These are phyloP conservation scores for Sebastolobus altivelis DNA, from an alignment of 2,797 vertebrate genomes.

Conservation along the genomic window DNA sequence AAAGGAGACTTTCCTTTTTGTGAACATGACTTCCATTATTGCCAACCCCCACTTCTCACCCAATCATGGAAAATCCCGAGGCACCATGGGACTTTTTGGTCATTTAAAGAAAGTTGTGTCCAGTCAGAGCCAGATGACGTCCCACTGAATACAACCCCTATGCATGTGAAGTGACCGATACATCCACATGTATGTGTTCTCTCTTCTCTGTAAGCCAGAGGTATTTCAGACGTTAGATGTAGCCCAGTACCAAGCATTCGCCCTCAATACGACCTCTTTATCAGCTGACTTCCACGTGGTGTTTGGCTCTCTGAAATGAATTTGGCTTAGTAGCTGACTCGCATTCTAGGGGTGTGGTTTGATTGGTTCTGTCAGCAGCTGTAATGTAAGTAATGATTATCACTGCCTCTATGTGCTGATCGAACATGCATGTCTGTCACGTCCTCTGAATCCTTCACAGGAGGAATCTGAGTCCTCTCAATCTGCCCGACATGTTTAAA, in stretches of 20 bases:
- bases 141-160: slow-evolving; percentile 18
- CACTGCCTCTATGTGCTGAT: slow-evolving; percentile 41
- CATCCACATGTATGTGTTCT: neutral
- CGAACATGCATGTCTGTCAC: slow-evolving; percentile 44
- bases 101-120: slow-evolving; percentile 23
- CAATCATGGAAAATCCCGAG: slow-evolving; percentile 38
- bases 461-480: slow-evolving; percentile 61
- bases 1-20: slow-evolving; percentile 7
- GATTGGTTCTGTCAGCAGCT: slow-evolving; percentile 26
- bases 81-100: slow-evolving; percentile 21
- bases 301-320: slow-evolving; percentile 47
- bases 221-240: slow-evolving; percentile 22
- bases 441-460: slow-evolving; percentile 13
- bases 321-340: slow-evolving; percentile 36
- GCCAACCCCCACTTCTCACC: slow-evolving; percentile 17
- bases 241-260: neutral
- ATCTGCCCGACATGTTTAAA: neutral
- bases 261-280: neutral
- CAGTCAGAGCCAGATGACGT: neutral
- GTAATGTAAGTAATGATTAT: slow-evolving; percentile 20
- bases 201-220: slow-evolving; percentile 7
- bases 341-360: neutral
- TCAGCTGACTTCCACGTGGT: neutral
- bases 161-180: slow-evolving; percentile 19
- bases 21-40: slow-evolving; percentile 41